These are phyloP conservation scores for Rhimphoctona megacephalus DNA, from an alignment of 2,888 invertebrate species.

Conservation along the genomic window DNA sequence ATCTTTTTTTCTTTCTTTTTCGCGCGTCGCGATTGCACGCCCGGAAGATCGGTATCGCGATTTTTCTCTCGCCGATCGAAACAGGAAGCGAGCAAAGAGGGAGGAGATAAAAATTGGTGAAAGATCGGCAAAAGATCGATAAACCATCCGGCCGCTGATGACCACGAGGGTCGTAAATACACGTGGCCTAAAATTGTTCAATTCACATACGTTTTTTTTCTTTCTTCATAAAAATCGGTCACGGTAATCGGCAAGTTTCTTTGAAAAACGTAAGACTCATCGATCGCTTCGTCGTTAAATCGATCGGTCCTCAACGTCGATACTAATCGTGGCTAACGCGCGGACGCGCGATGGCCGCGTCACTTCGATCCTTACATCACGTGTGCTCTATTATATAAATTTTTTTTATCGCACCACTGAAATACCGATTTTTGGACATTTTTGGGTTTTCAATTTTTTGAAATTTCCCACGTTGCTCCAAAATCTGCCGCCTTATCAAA, in stretches of 20 bases:
- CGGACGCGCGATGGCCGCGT: slow-evolving; percentile 61
- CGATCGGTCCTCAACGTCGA: slow-evolving; percentile 25
- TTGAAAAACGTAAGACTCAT: not conserved
- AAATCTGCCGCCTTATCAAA: not conserved
- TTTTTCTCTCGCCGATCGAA: slow-evolving; percentile 34
- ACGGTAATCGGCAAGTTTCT: not conserved
- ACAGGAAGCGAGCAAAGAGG: not conserved
- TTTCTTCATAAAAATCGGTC: slow-evolving; percentile 3
- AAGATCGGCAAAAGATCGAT: slow-evolving; percentile 11
- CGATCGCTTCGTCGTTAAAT: slow-evolving; percentile 31
- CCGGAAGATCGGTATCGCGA: slow-evolving; percentile 44
- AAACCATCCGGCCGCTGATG: not conserved
- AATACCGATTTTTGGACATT: not conserved
- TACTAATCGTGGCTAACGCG: slow-evolving; percentile 52
- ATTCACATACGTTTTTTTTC: not conserved
- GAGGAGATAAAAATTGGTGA: not conserved
- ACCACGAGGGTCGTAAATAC: slow-evolving; percentile 17
- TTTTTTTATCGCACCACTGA: slow-evolving; percentile 2
- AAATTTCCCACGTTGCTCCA: too few species aligned
- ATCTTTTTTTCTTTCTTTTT: slow-evolving; percentile 43
- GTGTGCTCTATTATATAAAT: slow-evolving; percentile 19
- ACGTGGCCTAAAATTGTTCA: not conserved
- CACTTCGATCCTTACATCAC: slow-evolving; percentile 37
- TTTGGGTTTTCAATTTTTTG: slow-evolving; percentile 12
- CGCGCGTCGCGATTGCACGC: slow-evolving; percentile 10